Evolutionary conservation across 2,797 vertebrate species (phyloP).

Genomic region (Melanotaenia maccullochi): DNA sequence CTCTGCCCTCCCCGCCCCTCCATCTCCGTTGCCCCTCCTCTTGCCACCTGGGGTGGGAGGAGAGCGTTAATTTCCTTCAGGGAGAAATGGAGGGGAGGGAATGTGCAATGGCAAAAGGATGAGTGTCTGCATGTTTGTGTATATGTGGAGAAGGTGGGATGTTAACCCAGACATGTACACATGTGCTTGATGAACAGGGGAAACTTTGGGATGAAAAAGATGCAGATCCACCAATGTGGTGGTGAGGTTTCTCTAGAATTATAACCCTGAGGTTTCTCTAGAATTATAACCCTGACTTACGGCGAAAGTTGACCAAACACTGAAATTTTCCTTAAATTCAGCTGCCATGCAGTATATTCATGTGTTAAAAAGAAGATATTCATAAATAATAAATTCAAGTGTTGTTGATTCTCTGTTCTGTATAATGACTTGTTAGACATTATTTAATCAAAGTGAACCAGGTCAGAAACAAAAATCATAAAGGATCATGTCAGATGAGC

Average conservation of each 20-base stretch:
- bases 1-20: slow-evolving; percentile 82
- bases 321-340: neutral
- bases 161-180: slow-evolving; percentile 64
- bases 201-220: slow-evolving; percentile 60
- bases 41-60: slow-evolving; percentile 87
- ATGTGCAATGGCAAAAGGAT: slow-evolving; percentile 52
- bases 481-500: no score
- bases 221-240: slow-evolving; percentile 34
- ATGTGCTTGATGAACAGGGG: slow-evolving; percentile 64
- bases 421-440: neutral
- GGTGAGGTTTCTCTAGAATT: neutral
- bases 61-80: slow-evolving; percentile 86
- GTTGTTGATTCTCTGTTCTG: neutral
- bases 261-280: no score
- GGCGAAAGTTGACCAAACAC: neutral
- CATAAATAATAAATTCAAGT: neutral
- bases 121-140: slow-evolving; percentile 22
- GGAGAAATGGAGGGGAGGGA: slow-evolving; percentile 74
- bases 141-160: slow-evolving; percentile 29
- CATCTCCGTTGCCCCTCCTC: slow-evolving; percentile 79
- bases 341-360: neutral
- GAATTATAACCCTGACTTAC: neutral
- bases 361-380: neutral
- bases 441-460: neutral
- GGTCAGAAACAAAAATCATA: neutral